Base-by-base conservation (phyloP, 1,140 invertebrate genomes). In the Lucilia cuprina region DNA sequence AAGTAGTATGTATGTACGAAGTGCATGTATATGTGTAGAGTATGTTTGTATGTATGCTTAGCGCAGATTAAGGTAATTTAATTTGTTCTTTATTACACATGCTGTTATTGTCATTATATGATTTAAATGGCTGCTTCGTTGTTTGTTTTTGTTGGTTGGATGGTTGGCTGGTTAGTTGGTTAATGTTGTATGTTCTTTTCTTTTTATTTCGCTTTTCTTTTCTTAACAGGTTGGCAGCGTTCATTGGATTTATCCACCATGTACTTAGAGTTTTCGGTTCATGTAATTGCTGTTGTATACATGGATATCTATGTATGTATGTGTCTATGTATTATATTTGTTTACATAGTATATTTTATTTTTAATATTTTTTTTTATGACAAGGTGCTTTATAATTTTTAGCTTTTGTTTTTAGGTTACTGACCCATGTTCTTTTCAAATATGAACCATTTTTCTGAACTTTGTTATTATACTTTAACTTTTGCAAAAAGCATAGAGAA, bases 101-200 rank as follows among this genome's bases (percentile, higher is more conserved):
- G 21, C 65, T 70, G 19, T 70, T 70, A 70, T 70, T 70, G 65
- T 70, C 65, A 70, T 70, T 70, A 70, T 70, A 70, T 70, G 65
- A 70, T 70, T 70, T 70, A 21, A 70, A 7, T 70, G 19, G 19
- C 19, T 21, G 65, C 10, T n/a, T 25, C n/a, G 65, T 12, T 70
- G 50, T 19, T 21, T 17, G 55, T 60, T 60, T 60, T 70, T 21
- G 17, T 70, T 70, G 5, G 8, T 21, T 12, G 19, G 65, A 21
- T 70, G n/a, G 65, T 70, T 25, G n/a, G 65, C 9, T 25, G 19
- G n/a, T 70, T 21, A 12, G 19, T 19, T 70, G 65, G 65, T 25
- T 70, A 25, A 21, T 21, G 19, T 25, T 70, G 65, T 21, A 9
- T 9, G 9, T 70, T 70, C 19, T 70, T 21, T n/a, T 70, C 21